phyloP scores from a whole-genome alignment of 2,797 vertebrate species.

The Lindbergichthys nudifrons region DNA sequence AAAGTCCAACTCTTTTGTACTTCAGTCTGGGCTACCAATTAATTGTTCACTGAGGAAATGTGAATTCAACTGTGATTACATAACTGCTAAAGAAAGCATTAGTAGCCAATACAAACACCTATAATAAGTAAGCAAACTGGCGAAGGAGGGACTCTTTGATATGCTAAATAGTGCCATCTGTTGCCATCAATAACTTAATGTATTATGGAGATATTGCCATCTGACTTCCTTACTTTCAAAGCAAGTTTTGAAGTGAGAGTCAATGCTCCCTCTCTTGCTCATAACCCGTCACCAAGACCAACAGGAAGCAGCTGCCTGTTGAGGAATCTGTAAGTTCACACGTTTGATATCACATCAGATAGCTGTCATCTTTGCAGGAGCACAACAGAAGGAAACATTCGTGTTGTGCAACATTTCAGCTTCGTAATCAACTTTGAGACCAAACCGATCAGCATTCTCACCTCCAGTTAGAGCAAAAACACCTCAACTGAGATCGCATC shows the following conservation, averaged over 20 bases:
- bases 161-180: slow-evolving; percentile 67
- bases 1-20: not conserved
- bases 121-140: slow-evolving; percentile 51
- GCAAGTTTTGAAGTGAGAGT: slow-evolving; percentile 55
- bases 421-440: too few species aligned
- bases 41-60: slow-evolving; percentile 14
- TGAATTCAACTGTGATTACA: slow-evolving; percentile 27
- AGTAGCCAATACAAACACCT: slow-evolving; percentile 43
- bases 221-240: slow-evolving; percentile 71
- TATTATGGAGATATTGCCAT: slow-evolving; percentile 47
- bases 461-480: slow-evolving; percentile 22
- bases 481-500: slow-evolving; percentile 48
- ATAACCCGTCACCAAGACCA: slow-evolving; percentile 51
- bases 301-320: slow-evolving; percentile 48
- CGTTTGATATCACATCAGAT: slow-evolving; percentile 55
- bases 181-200: slow-evolving; percentile 62
- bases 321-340: slow-evolving; percentile 29
- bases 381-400: slow-evolving; percentile 24
- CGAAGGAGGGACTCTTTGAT: slow-evolving; percentile 48
- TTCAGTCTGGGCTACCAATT: not conserved
- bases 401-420: not conserved
- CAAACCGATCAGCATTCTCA: not conserved
- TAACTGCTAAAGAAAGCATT: slow-evolving; percentile 21
- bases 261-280: slow-evolving; percentile 41
- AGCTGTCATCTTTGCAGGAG: slow-evolving; percentile 13